These are phyloP conservation scores for Zapornia atra DNA, from an alignment of 2,113 vertebrate species.

Conservation along the genomic window DNA sequence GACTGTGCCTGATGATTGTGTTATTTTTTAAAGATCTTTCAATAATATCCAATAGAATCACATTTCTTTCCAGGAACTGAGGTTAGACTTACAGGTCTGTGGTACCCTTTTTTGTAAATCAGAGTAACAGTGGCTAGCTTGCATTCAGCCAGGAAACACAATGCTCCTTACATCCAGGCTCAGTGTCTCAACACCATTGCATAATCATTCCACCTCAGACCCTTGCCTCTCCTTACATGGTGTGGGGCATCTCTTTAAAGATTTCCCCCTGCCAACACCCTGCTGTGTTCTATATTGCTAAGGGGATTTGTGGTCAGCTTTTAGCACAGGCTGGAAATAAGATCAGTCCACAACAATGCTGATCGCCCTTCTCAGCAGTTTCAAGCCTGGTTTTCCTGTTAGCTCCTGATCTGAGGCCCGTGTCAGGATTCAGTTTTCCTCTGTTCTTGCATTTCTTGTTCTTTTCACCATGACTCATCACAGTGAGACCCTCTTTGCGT, in stretches of 20 bases:
- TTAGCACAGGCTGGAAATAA: background rate
- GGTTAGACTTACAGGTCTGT: background rate
- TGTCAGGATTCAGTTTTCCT: background rate
- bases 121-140: background rate
- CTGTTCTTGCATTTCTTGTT: background rate
- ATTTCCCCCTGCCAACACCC: too few relatives aligned
- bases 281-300: background rate
- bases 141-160: background rate
- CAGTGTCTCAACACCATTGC: too few relatives aligned
- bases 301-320: background rate
- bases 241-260: background rate
- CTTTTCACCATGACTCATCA: background rate
- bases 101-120: background rate
- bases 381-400: background rate
- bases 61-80: background rate
- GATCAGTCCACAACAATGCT: background rate
- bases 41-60: background rate
- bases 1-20: background rate
- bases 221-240: background rate
- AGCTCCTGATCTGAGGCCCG: background rate
- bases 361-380: background rate
- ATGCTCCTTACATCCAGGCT: too few relatives aligned
- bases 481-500: background rate
- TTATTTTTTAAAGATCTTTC: background rate
- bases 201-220: background rate